Evolutionary conservation across 1,140 invertebrate species (phyloP).

Genomic region (Coelopa frigida): DNA sequence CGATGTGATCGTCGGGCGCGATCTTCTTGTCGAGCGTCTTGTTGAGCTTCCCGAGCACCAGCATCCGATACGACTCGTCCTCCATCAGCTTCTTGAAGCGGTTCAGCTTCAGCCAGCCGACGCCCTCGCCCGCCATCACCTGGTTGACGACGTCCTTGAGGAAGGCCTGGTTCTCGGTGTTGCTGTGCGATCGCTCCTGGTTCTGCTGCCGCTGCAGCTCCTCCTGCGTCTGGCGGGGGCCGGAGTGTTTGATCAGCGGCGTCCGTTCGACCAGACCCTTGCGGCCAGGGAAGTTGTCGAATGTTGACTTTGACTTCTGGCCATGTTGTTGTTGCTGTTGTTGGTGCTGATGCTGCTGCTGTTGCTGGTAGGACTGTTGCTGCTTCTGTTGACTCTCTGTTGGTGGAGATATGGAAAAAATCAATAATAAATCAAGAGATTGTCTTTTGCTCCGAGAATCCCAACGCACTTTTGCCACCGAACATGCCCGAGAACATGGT

Average conservation of each 20-base stretch:
- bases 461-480: conserved; percentile 57
- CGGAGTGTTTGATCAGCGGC: conserved; percentile 78
- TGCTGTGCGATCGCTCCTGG: conserved; percentile 62
- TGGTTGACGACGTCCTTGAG: conserved; percentile 81
- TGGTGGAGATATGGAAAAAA: background rate
- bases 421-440: background rate
- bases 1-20: conserved; percentile 91
- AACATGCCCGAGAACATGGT: conserved; percentile 90
- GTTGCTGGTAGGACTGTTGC: conserved; percentile 32
- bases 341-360: conserved; percentile 21
- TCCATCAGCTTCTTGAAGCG: conserved; percentile 96
- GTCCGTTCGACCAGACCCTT: conserved; percentile 84
- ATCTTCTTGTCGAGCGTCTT: conserved; percentile 89
- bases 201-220: conserved; percentile 58
- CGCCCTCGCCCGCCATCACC: conserved; percentile 90
- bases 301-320: conserved; percentile 51
- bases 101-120: conserved; percentile 94
- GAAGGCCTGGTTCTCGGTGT: conserved; percentile 81
- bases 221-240: conserved; percentile 56
- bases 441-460: background rate
- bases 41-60: conserved; percentile 92
- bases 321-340: conserved; percentile 24
- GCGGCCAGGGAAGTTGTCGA: conserved; percentile 71
- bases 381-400: conserved; percentile 36
- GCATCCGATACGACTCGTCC: conserved; percentile 95